Evolutionary conservation across 2,888 invertebrate species (phyloP), one percentile per base, ranked within the genome.

Genomic region (Stegana nigrithorax): DNA sequence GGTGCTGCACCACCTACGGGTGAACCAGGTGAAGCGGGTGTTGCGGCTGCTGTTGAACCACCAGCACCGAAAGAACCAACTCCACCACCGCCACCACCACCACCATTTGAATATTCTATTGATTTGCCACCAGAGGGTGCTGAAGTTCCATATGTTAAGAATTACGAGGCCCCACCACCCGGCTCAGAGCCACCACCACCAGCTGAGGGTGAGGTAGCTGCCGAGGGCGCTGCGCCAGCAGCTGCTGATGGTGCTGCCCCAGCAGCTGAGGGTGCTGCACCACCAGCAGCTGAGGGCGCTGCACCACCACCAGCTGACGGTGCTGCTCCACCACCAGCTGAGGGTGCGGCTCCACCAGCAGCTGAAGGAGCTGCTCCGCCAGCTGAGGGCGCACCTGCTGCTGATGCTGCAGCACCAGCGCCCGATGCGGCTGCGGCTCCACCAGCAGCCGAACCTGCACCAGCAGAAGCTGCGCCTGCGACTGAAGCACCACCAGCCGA

Each of bases 71-170:
- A 84, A 71, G 82, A 82, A 66, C 83, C 81, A 47, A 84, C 84
- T 57, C 83, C 86, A 62, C 85, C 86, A 56, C 86, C 85, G 67
- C 85, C 84, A 69, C 84, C 84, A 69, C 85, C 85, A 66, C 83
- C 84, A 72, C 86, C 86, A 81, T 86, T 86, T 67, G 86, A 86
- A 60, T 86, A 85, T 71, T 71, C 79, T 12, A 82, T 84, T 70
- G 85, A 86, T 68, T 78, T 86, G 70, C 86, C 86, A 58, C 86
- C 86, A 81, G 86, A 86, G 74, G 86, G 85, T 67, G 86, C 86
- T 72, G 86, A 86, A 69, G 86, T 86, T 57, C 86, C 86, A 55
- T 86, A 75, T 67, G 86, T 86, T 39, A 85, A 83, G 75, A 86
- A 86, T 71, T 85, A 83, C 68, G 86, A 84, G 64, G 74, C 80